phyloP scores from a whole-genome alignment of 2,797 vertebrate genomes.

The Hypotaenidia philippensis region DNA sequence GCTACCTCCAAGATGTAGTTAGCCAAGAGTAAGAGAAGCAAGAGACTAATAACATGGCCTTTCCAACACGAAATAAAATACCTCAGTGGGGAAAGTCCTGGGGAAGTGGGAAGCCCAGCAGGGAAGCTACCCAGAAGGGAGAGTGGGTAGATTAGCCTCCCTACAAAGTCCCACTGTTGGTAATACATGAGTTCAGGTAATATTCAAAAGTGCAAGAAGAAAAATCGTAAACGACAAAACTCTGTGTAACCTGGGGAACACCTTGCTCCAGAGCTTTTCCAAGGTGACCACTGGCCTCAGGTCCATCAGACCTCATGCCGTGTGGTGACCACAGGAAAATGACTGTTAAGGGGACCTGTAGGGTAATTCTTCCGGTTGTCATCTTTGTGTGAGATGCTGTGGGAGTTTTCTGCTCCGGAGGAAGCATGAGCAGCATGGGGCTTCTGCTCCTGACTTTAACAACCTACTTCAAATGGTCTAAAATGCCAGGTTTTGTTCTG shows the following conservation, averaged over 20 bases:
- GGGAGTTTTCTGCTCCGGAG: neutral
- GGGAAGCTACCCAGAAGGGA: neutral
- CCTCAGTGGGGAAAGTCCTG: neutral
- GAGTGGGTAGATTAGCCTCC: neutral
- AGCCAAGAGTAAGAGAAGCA: neutral
- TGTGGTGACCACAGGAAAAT: neutral
- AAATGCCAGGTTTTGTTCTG: neutral
- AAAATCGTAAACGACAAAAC: neutral
- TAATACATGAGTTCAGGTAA: neutral
- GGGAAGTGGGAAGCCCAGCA: neutral
- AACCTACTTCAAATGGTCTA: neutral
- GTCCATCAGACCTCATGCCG: fast-evolving
- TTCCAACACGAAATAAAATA: neutral
- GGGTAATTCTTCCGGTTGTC: neutral
- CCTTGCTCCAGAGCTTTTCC: neutral
- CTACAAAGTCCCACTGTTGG: neutral
- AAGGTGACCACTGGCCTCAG: neutral
- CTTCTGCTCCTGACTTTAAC: neutral
- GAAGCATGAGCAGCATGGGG: neutral
- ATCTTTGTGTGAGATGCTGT: neutral
- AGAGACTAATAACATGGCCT: neutral
- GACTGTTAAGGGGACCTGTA: neutral
- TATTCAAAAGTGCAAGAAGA: neutral
- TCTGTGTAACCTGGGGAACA: neutral
- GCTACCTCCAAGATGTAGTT: neutral